Percentiles rank a stretch among this genome's conserved stretches.
Conservation (phyloP, 2,797 vertebrate species). For the Aldrovandia affinis region DNA sequence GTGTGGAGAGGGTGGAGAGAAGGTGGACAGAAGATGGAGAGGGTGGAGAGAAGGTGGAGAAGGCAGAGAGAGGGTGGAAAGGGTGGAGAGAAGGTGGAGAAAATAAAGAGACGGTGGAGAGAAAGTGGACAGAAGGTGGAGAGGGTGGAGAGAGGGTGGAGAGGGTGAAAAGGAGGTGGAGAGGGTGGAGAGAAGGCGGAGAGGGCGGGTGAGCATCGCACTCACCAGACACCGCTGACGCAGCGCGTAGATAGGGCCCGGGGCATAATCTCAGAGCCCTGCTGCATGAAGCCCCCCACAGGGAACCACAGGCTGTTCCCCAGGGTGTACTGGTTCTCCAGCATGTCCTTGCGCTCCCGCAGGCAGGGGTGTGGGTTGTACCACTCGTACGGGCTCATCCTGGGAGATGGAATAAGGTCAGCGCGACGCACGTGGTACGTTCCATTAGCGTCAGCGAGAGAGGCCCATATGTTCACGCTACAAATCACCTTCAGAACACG, state of each 20-base stretch:
- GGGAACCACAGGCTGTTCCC: slow-evolving; percentile 96
- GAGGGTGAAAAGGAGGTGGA: background rate
- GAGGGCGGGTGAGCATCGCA: slow-evolving; percentile 47
- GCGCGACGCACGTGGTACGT: background rate
- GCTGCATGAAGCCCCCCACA: slow-evolving; percentile 93
- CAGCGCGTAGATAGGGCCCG: slow-evolving; percentile 90
- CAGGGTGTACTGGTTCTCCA: slow-evolving; percentile 93
- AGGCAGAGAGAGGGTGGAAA: too few species aligned
- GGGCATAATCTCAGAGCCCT: slow-evolving; percentile 93
- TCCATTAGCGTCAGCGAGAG: background rate
- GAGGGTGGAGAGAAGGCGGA: background rate
- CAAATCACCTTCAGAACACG: slow-evolving; percentile 5
- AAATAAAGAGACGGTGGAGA: too few species aligned
- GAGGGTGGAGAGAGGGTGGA: too few species aligned
- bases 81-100: too few species aligned
- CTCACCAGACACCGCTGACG: slow-evolving; percentile 93
- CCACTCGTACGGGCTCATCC: slow-evolving; percentile 94
- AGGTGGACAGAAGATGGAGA: background rate
- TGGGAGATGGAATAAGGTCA: slow-evolving; percentile 49
- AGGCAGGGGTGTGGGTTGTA: slow-evolving; percentile 91
- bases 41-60: background rate
- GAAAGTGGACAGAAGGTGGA: too few species aligned
- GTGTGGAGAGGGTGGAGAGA: too few species aligned
- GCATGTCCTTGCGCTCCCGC: slow-evolving; percentile 80
- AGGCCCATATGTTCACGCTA: background rate